Base-by-base conservation (phyloP, 2,888 invertebrate genomes). In the Sphaerophoria rueppellii region DNA sequence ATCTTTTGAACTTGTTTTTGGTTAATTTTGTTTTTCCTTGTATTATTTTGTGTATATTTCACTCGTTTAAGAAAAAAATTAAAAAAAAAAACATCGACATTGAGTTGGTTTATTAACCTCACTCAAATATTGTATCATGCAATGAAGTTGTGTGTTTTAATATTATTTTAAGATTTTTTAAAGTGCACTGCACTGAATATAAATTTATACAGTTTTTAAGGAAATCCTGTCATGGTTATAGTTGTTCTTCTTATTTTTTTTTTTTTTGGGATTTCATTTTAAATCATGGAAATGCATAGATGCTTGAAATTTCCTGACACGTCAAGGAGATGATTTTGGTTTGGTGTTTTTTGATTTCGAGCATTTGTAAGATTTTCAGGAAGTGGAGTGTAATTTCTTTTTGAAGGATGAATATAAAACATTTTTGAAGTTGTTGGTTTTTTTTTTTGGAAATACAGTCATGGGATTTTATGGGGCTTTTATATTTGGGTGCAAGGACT, bases 61-160 rank as follows among this genome's bases (percentile, higher is more conserved):
- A 73, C 63, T 74, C 69, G 81, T 69, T 70, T 71, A 6, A 16
- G 9, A 50, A 16, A 46, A 12, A 46, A 43, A 46, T n/a, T n/a
- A 46, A 3, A 46, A 2, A 4, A n/a, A 37, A 14, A 57, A 83
- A 74, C 70, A 72, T 70, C 83, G 85, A 73, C 85, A 85, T 85
- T 85, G 85, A 85, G 85, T 77, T 73, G 81, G 85, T 81, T 85
- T 85, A 81, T 85, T 80, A 85, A 85, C 85, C 85, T 85, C 77
- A 65, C 61, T 63, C 46, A 58, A 55, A 61, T 61, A 12, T 52
- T 71, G 61, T 72, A 24, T 67, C 24, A n/a, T 72, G 58, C 12
- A 12, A 11, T 12, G 61, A 40, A 58, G 65, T 6, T 63, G 43
- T 78, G 40, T 69, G 50, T 61, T 69, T 55, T 75, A 46, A 65